Evolutionary conservation across 2,888 invertebrate genomes (phyloP).

Genomic region (Stramonita haemastoma): DNA sequence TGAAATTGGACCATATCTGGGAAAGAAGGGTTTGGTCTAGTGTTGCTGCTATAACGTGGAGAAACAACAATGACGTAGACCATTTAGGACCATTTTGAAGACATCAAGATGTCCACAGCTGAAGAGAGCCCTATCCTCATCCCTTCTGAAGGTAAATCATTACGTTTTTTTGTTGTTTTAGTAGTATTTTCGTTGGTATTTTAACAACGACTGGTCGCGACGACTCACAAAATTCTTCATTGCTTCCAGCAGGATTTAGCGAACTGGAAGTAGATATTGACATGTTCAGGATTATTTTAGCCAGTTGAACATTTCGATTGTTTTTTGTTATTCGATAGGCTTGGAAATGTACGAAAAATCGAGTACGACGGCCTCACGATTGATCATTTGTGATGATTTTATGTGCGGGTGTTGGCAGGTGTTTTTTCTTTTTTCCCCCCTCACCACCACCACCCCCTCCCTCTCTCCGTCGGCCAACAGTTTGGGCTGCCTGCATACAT

Average conservation of each 20-base stretch:
- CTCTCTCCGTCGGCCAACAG: not conserved
- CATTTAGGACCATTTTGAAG: not conserved
- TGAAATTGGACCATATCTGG: constrained; percentile 38
- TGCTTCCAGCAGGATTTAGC: not conserved
- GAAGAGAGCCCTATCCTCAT: constrained; percentile 37
- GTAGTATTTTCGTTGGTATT: not conserved
- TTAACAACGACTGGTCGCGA: not conserved
- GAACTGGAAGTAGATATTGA: constrained; percentile 28
- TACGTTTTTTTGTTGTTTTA: not conserved
- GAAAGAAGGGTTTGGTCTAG: constrained; percentile 21
- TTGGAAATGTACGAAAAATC: not conserved
- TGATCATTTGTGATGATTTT: not conserved
- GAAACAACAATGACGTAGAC: constrained; percentile 40
- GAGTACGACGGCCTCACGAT: not conserved
- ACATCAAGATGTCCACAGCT: constrained; percentile 35
- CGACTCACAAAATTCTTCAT: constrained; percentile 10
- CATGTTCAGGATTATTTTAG: not conserved
- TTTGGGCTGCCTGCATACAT: constrained; percentile 28
- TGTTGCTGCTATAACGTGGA: constrained; percentile 24
- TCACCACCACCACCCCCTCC: constrained; percentile 2
- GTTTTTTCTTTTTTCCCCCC: not conserved
- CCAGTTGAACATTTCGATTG: not conserved
- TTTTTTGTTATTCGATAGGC: not conserved
- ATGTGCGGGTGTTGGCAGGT: constrained; percentile 32
- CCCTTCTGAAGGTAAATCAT: constrained; percentile 35